Evolutionary conservation across 1,140 invertebrate species (phyloP).

Genomic region (Drosophila suzukii): DNA sequence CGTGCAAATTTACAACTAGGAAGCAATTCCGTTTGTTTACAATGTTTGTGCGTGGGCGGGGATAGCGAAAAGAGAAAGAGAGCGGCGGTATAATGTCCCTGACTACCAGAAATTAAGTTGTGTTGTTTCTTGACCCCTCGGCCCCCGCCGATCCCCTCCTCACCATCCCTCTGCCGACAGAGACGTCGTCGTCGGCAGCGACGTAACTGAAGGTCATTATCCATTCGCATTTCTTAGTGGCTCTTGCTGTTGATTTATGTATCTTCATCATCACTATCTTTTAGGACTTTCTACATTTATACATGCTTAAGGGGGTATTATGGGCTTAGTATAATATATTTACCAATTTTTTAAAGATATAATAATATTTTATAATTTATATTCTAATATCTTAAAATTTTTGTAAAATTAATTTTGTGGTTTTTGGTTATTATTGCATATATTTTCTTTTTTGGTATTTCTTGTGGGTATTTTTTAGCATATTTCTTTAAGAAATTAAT

Average conservation of each 20-base stretch:
- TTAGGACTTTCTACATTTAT: neutral
- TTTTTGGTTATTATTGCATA: no score
- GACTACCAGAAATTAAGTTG: constrained; percentile 69
- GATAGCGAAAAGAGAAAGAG: constrained; percentile 10
- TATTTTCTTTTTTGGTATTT: no score
- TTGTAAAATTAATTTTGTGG: no score
- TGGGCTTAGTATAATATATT: no score
- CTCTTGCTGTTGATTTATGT: neutral
- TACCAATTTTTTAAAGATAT: no score
- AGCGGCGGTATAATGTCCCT: constrained; percentile 22
- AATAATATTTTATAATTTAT: no score
- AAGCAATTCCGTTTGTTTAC: constrained; percentile 73
- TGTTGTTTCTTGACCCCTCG: constrained; percentile 61
- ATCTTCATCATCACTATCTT: constrained; percentile 10
- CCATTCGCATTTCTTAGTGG: constrained; percentile 43
- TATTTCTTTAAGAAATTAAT: no score
- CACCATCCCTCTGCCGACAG: constrained; percentile 13
- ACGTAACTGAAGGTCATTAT: constrained; percentile 82
- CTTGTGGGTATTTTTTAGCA: no score
- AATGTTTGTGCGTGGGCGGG: constrained; percentile 65
- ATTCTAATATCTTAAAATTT: no score
- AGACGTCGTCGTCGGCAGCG: constrained; percentile 31
- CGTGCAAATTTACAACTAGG: constrained; percentile 66
- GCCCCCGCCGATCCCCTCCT: neutral
- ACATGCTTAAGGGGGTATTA: neutral